Percentiles rank a stretch among this genome's conserved stretches.
Conservation (phyloP, 2,888 invertebrate species). For the Ormia ochracea region DNA sequence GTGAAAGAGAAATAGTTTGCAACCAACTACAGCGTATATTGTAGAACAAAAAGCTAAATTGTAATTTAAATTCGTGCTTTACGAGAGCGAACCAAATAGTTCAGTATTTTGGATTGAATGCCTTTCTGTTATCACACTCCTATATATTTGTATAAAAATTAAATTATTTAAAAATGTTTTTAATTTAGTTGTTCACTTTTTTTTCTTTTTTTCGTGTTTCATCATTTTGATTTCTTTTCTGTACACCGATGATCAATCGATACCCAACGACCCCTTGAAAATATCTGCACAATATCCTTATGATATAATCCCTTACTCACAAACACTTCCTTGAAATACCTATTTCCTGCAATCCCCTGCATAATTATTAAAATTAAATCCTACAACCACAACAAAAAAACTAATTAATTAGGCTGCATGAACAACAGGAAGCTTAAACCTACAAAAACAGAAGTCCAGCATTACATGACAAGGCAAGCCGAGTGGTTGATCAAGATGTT, state of each 20-base stretch:
- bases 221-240: constrained; percentile 51
- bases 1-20: no score
- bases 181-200: constrained; percentile 49
- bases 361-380: constrained; percentile 29
- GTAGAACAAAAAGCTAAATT: no score
- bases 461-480: constrained; percentile 47
- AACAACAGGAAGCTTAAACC: constrained; percentile 66
- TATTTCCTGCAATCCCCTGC: neutral
- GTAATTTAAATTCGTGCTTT: neutral
- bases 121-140: neutral
- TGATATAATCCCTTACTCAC: neutral
- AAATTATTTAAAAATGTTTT: constrained; percentile 17
- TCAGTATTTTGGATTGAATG: neutral
- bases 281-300: constrained; percentile 21
- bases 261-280: neutral
- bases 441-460: constrained; percentile 46
- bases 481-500: constrained; percentile 18
- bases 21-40: no score
- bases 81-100: neutral
- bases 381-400: no score
- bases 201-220: constrained; percentile 59
- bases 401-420: constrained; percentile 65
- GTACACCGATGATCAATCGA: constrained; percentile 25
- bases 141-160: constrained; percentile 6
- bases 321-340: constrained; percentile 9